These are phyloP conservation scores for Eupeodes corollae DNA, from an alignment of 1,140 invertebrate genomes.

Conservation along the genomic window DNA sequence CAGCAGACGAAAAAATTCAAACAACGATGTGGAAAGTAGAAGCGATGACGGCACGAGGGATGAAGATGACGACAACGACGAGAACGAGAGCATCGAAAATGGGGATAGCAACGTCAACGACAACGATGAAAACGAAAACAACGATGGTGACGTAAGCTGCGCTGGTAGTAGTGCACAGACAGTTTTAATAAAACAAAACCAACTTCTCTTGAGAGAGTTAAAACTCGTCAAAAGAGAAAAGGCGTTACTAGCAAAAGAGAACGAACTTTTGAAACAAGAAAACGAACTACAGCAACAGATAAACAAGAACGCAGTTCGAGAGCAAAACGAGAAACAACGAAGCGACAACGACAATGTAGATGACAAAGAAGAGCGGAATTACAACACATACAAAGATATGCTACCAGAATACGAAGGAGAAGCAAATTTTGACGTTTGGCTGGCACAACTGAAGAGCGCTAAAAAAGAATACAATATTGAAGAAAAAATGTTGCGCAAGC, in stretches of 20 bases:
- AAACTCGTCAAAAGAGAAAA: background rate
- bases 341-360: background rate
- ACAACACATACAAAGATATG: background rate
- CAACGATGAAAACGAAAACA: no score
- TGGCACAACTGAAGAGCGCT: background rate
- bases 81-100: no score
- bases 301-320: background rate
- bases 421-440: background rate
- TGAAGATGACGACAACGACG: background rate
- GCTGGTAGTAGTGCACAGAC: no score
- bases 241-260: background rate
- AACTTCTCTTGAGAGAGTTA: background rate
- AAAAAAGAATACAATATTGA: background rate
- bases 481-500: background rate
- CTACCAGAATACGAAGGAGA: background rate
- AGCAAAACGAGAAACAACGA: background rate
- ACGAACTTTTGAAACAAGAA: background rate
- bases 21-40: background rate
- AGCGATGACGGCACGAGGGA: background rate
- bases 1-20: background rate
- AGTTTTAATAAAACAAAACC: background rate
- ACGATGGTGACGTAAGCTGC: no score
- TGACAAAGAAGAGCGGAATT: background rate
- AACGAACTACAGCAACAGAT: conserved; percentile 1
- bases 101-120: background rate